phyloP scores from a whole-genome alignment of 2,797 vertebrate genomes.

The Merluccius polli region DNA sequence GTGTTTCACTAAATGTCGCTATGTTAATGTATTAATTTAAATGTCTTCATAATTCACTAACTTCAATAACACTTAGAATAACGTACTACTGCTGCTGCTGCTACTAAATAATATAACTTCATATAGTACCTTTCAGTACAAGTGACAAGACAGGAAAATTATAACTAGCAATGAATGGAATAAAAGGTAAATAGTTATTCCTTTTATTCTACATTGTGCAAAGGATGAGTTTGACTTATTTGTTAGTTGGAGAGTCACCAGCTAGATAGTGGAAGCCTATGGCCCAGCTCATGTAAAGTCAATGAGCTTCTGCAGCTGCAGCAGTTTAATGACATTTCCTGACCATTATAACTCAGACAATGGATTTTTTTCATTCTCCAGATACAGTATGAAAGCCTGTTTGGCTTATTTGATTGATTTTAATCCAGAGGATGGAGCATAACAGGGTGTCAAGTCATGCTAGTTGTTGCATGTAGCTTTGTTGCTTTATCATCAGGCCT shows the following conservation, averaged over 20 bases:
- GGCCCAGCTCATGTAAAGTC: background rate
- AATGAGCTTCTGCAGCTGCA: slow-evolving; percentile 3
- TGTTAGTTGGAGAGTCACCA: background rate
- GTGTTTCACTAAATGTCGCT: slow-evolving; percentile 25
- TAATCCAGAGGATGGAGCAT: background rate
- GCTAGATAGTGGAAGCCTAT: slow-evolving; percentile 4
- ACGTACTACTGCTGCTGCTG: background rate
- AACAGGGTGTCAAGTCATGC: background rate
- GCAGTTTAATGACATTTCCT: slow-evolving; percentile 25
- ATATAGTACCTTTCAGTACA: background rate
- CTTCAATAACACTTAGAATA: background rate
- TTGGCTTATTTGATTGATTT: background rate
- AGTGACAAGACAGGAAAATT: background rate
- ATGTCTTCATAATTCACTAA: background rate
- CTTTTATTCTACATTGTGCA: background rate
- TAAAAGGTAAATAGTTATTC: background rate
- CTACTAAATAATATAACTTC: background rate
- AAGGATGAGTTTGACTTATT: background rate
- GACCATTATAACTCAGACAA: slow-evolving; percentile 22
- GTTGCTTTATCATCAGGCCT: background rate
- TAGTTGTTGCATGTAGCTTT: background rate
- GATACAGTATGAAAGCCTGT: slow-evolving; percentile 22
- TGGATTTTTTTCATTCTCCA: slow-evolving; percentile 17
- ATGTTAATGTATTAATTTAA: background rate
- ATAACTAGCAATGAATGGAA: slow-evolving; percentile 1